A percentile compares a stretch with the other conserved stretches of the same genome.
Evolutionary conservation across 1,140 invertebrate species (phyloP).

Genomic region (Bombus haemorrhoidalis): DNA sequence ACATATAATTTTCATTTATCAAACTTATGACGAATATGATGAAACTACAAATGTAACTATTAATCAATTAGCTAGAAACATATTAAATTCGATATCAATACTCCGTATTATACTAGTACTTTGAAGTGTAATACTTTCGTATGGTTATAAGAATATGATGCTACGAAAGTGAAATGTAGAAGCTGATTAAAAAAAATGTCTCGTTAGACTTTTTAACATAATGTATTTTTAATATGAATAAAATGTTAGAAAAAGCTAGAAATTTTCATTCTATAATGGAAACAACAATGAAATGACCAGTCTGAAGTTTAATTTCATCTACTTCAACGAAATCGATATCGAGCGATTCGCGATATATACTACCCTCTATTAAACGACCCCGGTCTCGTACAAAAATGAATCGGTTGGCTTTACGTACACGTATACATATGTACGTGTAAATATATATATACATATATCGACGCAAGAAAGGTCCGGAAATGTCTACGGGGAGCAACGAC

Average conservation of each 20-base stretch:
- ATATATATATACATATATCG: conserved; percentile 40
- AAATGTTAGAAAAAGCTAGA: not conserved
- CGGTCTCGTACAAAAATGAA: conserved; percentile 11
- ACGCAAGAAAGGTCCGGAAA: conserved; percentile 63
- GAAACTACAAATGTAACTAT: not conserved
- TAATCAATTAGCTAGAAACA: not conserved
- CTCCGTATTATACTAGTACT: not conserved
- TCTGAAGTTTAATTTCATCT: not conserved
- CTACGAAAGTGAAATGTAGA: no score
- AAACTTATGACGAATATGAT: not conserved
- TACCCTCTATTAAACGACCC: conserved; percentile 17
- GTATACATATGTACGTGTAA: conserved; percentile 16
- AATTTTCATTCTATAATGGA: not conserved
- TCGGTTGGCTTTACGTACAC: not conserved
- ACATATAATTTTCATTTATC: not conserved
- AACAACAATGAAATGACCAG: not conserved
- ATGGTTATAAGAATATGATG: not conserved
- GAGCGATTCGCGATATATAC: not conserved
- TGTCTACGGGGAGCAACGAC: conserved; percentile 71
- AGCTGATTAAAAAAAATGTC: no score
- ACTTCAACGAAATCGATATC: not conserved
- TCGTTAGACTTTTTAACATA: no score
- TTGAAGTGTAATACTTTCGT: not conserved
- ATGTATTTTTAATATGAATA: no score
- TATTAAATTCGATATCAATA: no score